Base-by-base conservation (phyloP, 1,140 invertebrate genomes). In the Penaeus japonicus region DNA sequence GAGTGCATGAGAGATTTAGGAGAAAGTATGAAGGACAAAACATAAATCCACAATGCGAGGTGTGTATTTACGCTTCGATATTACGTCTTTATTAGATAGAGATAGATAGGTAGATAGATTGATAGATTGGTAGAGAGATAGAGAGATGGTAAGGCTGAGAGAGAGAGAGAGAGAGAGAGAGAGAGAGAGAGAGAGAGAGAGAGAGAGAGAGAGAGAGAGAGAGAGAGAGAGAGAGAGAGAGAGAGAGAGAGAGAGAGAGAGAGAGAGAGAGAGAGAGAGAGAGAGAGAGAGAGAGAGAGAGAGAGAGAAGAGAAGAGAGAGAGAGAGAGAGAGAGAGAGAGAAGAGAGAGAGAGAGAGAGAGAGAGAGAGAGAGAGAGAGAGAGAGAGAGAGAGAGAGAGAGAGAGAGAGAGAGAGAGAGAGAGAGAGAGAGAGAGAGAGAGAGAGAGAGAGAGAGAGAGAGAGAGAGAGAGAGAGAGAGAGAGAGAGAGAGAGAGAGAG, bases 361-460 rank as follows among this genome's bases (percentile, higher is more conserved):
- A 22, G 73, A 22, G 27, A 77, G 73, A 22, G 22, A 30, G 27
- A 7, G 73, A 39, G 73, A 77, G 24, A 22, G 27, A 30, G 27
- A 39, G 17, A 5, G 73, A 30, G 47, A 32, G 27, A 39, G 47
- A 77, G 27, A 77, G 27, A 27, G 27, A 27, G 22, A 30, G 27
- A 77, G 47, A 77, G 73, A 17, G 73, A 77, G 47, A 30, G 47
- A 77, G 47, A 75, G 73, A 30, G 0, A 30, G 0, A 32, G 32
- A 39, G 5, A 22, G 24, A 79, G 27, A 20, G 35, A 24, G 24
- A 53, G 35, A 47, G 18, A 27, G 32, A 39, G 78, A 80, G 78
- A 80, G 78, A 80, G 78, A 80, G 78, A 54, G 78, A 54, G 78
- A 54, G 78, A 54, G 78, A 54, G 78, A 54, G 78, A 54, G 78